Evolutionary conservation across 2,797 vertebrate species (phyloP), one percentile per base, ranked within the genome.

Genomic region (Scyliorhinus canicula): DNA sequence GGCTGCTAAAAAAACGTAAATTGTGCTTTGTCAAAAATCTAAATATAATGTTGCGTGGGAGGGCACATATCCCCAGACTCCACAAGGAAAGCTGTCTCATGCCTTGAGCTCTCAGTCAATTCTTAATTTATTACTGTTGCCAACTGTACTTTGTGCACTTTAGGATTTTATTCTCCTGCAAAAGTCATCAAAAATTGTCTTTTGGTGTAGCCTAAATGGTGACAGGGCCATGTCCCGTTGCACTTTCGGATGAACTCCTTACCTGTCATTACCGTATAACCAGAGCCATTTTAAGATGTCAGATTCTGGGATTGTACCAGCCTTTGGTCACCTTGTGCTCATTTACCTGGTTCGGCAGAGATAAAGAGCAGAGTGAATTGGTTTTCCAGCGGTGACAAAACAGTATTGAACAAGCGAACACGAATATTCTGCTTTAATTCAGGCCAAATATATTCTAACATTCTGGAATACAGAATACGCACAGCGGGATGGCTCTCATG

Each of bases 21-120:
- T 44, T 91, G 88, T 40, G 40, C 60, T 91, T 91, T 91, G 57
- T 65, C 2, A 65, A 26, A 65, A 91, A 26, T 44, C 88, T 91
- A 91, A 91, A 91, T 65, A 91, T 91, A 65, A 91, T 40, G n/a
- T 91, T 65, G 88, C 44, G 88, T 65, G 88, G 88, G 57, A 44
- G 60, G 88, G 57, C 57, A 63, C 55, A 40, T 63, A 6, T 91
- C 88, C 57, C n/a, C 57, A 65, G 60, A 63, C 57, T 65, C 35
- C n/a, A 44, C 57, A 63, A 11, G 60, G 40, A 65, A 40, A 91
- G 65, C 60, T 65, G 63, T 40, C 60, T 65, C 88, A 63, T 91
- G 40, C 24, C 88, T 63, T 44, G 88, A 91, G 57, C 88, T 44
- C 57, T 40, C 60, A 63, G 60, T 60, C 60, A 91, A 24, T 63